Evolutionary conservation across 1,140 invertebrate species (phyloP).

Genomic region (Drusus annulatus): DNA sequence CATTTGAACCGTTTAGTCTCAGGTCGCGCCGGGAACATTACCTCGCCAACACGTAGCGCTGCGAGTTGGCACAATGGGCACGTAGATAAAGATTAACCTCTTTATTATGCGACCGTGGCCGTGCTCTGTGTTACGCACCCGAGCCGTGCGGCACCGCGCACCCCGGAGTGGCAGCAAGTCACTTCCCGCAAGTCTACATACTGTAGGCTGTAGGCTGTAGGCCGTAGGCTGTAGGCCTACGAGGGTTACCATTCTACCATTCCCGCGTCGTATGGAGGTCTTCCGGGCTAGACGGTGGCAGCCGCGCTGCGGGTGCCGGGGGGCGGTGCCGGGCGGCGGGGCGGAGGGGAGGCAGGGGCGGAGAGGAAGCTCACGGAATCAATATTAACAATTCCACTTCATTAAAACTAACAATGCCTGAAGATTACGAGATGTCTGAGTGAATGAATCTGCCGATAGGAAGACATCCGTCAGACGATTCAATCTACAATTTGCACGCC

Average conservation of each 20-base stretch:
- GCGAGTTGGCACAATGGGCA: too few relatives aligned
- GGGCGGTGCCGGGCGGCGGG: background rate
- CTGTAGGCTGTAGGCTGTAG: too few relatives aligned
- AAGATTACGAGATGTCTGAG: conserved; percentile 7
- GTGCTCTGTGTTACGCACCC: background rate
- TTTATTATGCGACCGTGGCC: conserved; percentile 11
- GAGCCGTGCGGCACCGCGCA: too few relatives aligned
- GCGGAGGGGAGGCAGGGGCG: background rate
- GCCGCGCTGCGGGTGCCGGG: background rate
- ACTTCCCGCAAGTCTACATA: too few relatives aligned
- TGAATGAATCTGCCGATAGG: background rate
- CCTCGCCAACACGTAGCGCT: too few relatives aligned
- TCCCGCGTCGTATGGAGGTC: background rate
- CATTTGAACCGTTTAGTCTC: too few relatives aligned
- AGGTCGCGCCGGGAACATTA: too few relatives aligned
- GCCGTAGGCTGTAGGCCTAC: background rate
- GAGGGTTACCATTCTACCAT: background rate
- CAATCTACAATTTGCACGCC: too few relatives aligned
- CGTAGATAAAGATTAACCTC: background rate
- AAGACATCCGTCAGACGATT: too few relatives aligned
- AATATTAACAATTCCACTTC: conserved; percentile 17
- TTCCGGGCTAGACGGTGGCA: too few relatives aligned
- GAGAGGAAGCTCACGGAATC: background rate
- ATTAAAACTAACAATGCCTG: conserved; percentile 14
- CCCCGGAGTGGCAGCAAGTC: too few relatives aligned